Base-by-base conservation (phyloP, 2,797 vertebrate species). In the Peromyscus melanophrys region DNA sequence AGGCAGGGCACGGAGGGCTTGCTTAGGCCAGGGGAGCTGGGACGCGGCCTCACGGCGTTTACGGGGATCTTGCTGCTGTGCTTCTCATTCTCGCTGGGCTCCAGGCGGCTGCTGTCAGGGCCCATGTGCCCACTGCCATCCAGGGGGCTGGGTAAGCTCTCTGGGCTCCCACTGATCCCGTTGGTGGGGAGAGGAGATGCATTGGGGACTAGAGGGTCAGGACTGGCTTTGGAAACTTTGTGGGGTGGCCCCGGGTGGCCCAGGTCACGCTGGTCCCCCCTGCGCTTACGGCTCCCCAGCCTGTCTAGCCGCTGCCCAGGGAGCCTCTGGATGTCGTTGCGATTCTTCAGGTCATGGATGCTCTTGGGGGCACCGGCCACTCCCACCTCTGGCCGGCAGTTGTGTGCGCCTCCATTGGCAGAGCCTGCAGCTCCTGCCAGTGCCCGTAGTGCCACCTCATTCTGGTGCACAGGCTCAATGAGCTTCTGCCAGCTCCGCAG, bases 401-500 rank as follows among this genome's bases (percentile, higher is more conserved):
- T 99, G 96, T 99, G 99, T 90, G 98, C 99, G 0, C 99, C 99
- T 10, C 99, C 99, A 0, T 99, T 99, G 57, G 99, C 99, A 55
- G 99, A 99, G 1, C 99, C 99, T 0, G 99, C 98, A 0, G 98
- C 97, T 29, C 99, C 98, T 0, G 99, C 97, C 97, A 99, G 95
- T 73, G 98, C 99, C 90, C 99, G 99, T 82, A 99, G 98, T 59
- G 98, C 97, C 0, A 97, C 96, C 65, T 99, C 99, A 19, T 98
- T 99, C 96, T 98, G 99, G 52, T 98, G 99, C 0, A 98, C 99
- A 0, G 99, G 99, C 96, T 99, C 99, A 0, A 99, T 99, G 61
- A 99, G 98, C 98, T 99, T 99, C 98, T 99, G 99, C 99, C 99
- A 99, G 98, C 98, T 99, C 78, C 99, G 98, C 88, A 99, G 98